Percentiles rank a stretch among this genome's conserved stretches.
Evolutionary conservation across 2,797 vertebrate genomes (phyloP).

Genomic region (Prionace glauca): DNA sequence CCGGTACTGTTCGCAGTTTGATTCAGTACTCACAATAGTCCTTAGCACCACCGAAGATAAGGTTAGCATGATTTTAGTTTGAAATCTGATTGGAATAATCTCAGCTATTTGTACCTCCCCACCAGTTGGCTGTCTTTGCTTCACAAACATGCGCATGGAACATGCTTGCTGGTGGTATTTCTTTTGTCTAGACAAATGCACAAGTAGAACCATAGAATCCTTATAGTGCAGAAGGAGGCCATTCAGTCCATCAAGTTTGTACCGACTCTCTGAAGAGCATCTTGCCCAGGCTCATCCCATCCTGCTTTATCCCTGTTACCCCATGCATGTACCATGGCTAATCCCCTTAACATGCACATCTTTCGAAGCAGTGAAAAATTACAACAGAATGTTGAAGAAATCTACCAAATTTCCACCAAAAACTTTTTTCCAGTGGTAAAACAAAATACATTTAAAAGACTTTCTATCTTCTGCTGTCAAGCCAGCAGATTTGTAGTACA

Average conservation of each 20-base stretch:
- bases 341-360: too few relatives aligned
- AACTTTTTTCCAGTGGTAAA: neutral
- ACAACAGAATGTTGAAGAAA: neutral
- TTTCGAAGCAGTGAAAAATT: neutral
- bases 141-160: neutral
- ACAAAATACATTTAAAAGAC: neutral
- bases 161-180: neutral
- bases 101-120: neutral
- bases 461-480: neutral
- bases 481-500: neutral
- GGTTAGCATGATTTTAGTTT: neutral
- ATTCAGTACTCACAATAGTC: neutral
- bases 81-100: constrained; percentile 7
- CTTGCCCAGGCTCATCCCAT: too few relatives aligned
- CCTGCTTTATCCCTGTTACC: too few relatives aligned
- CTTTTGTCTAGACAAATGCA: neutral
- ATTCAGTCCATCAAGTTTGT: too few relatives aligned
- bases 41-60: neutral
- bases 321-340: too few relatives aligned
- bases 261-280: too few relatives aligned
- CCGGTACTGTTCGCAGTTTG: neutral
- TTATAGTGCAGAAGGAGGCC: too few relatives aligned
- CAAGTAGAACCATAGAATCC: neutral
- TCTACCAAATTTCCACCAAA: neutral
- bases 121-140: neutral